Conservation (phyloP, 2,797 vertebrate species). For the Sandelia bainsii region DNA sequence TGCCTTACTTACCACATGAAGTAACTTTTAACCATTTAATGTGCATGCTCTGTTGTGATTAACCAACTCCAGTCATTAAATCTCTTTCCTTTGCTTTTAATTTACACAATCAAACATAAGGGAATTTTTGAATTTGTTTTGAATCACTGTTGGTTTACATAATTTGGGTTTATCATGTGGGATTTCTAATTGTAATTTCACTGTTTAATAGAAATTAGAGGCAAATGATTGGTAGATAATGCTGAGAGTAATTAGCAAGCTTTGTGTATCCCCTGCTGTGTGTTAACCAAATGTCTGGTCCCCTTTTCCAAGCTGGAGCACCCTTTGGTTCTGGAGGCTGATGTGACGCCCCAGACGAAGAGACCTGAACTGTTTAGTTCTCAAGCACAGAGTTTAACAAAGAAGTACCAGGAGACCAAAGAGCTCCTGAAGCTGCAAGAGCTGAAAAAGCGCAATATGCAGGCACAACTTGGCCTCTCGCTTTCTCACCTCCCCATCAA, state of each 20-base stretch:
- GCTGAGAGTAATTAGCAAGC: constrained; percentile 74
- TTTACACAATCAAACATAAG: constrained; percentile 64
- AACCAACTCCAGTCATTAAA: constrained; percentile 82
- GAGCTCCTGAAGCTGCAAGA: constrained; percentile 90
- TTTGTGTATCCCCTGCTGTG: constrained; percentile 85
- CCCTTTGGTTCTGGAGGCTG: constrained; percentile 88
- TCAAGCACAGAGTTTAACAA: constrained; percentile 90
- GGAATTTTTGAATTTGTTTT: constrained; percentile 54
- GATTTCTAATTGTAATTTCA: constrained; percentile 57
- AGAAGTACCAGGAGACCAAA: constrained; percentile 92
- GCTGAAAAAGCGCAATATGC: constrained; percentile 89
- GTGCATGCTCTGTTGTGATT: constrained; percentile 83
- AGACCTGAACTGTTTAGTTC: constrained; percentile 89
- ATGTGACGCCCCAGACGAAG: constrained; percentile 87
- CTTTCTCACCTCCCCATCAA: constrained; percentile 81
- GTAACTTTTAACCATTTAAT: constrained; percentile 83
- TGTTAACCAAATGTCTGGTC: constrained; percentile 92
- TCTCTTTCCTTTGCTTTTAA: constrained; percentile 76
- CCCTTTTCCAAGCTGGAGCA: constrained; percentile 91
- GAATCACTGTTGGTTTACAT: constrained; percentile 63
- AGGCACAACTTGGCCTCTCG: constrained; percentile 89
- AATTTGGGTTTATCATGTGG: constrained; percentile 53
- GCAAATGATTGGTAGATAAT: constrained; percentile 63
- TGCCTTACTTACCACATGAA: constrained; percentile 81
- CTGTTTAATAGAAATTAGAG: constrained; percentile 39